phyloP scores from a whole-genome alignment of 2,888 invertebrate genomes.

The Epistrophe eligans region DNA sequence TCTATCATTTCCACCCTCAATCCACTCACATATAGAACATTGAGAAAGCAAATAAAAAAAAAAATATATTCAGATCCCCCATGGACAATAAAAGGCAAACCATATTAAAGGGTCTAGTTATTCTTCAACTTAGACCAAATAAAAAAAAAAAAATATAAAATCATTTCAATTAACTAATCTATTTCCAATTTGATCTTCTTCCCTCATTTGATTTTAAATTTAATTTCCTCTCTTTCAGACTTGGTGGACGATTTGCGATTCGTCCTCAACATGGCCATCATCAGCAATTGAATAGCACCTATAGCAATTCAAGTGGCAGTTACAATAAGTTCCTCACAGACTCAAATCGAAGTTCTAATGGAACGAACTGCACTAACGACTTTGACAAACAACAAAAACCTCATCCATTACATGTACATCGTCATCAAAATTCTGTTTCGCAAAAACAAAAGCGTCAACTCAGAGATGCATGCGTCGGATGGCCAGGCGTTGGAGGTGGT shows the following conservation, averaged over 20 bases:
- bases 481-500: conserved; percentile 72
- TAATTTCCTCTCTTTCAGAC: conserved; percentile 75
- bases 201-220: background rate
- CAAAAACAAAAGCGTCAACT: conserved; percentile 66
- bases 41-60: too few species aligned
- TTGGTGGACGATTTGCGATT: conserved; percentile 83
- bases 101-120: too few species aligned
- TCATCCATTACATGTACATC: conserved; percentile 53
- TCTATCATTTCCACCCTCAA: too few species aligned
- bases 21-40: too few species aligned
- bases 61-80: too few species aligned
- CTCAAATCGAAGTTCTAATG: conserved; percentile 78
- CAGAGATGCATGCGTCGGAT: conserved; percentile 77
- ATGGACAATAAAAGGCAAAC: too few species aligned
- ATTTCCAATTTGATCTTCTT: background rate
- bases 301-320: conserved; percentile 73
- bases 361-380: conserved; percentile 51
- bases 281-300: conserved; percentile 79
- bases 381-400: conserved; percentile 68
- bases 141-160: background rate
- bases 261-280: conserved; percentile 83
- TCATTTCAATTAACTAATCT: background rate
- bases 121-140: too few species aligned
- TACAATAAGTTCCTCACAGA: conserved; percentile 80
- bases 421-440: conserved; percentile 60